Evolutionary conservation across 2,113 vertebrate species (phyloP).

Genomic region (Struthio camelus): DNA sequence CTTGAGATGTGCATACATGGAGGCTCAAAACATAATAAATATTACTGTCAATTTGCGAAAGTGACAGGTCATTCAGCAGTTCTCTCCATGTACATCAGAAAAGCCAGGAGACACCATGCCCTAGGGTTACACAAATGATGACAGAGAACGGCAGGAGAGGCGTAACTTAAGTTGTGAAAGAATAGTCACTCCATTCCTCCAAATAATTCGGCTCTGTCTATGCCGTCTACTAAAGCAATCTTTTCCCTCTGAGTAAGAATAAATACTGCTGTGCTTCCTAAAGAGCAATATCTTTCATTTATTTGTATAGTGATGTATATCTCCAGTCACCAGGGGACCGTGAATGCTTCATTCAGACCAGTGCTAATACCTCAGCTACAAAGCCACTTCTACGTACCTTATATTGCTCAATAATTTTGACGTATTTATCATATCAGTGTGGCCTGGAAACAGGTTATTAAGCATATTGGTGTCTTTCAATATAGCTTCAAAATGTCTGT

Average conservation of each 20-base stretch:
- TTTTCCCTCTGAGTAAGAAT: background rate
- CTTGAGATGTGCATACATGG: background rate
- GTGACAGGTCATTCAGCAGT: background rate
- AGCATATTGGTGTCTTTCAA: background rate
- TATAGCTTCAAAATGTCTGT: background rate
- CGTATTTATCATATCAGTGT: background rate
- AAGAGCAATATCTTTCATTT: background rate
- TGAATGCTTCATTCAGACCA: background rate
- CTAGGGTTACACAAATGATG: background rate
- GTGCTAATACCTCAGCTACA: background rate
- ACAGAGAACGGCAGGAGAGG: background rate
- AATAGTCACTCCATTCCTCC: background rate
- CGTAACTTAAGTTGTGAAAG: background rate
- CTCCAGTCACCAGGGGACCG: fast-evolving
- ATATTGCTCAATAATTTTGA: background rate
- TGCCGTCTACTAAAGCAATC: background rate
- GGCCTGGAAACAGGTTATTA: background rate
- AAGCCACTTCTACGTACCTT: background rate
- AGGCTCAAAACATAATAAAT: background rate
- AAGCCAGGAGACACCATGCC: background rate
- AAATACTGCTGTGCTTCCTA: background rate
- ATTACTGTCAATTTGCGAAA: background rate
- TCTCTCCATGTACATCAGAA: background rate
- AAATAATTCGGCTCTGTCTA: background rate
- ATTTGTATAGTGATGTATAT: background rate